Conservation (phyloP, 1,140 invertebrate species). For the Zophobas morio region DNA sequence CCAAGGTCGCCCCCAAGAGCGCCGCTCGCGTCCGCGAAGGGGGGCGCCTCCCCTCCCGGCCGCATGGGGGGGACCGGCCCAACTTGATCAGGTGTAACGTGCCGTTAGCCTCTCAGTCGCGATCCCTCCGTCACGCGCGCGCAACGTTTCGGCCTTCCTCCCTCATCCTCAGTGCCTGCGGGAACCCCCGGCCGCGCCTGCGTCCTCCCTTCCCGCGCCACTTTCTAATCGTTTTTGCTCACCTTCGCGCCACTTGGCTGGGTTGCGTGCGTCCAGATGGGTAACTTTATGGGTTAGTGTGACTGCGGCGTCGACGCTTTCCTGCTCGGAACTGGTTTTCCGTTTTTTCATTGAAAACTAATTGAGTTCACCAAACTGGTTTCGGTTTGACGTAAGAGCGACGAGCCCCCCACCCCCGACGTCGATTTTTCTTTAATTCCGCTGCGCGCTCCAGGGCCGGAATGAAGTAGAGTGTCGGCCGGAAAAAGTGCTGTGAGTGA, state of each 20-base stretch:
- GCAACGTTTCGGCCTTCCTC: neutral
- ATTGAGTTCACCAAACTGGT: constrained; percentile 11
- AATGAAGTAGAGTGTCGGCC: constrained; percentile 1
- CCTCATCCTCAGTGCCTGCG: no score
- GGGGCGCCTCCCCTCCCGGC: constrained; percentile 4
- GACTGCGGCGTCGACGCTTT: neutral
- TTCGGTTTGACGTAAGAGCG: constrained; percentile 18
- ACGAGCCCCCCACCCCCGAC: constrained; percentile 6
- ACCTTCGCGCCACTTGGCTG: neutral
- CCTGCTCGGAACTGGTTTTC: neutral
- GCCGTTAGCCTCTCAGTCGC: constrained; percentile 41
- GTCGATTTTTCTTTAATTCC: neutral
- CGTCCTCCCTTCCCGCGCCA: neutral
- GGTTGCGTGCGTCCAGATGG: neutral
- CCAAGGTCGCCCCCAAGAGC: neutral
- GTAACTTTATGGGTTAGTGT: constrained; percentile 25
- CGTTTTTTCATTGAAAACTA: neutral
- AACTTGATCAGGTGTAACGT: constrained; percentile 46
- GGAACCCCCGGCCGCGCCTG: neutral
- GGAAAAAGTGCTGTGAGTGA: neutral
- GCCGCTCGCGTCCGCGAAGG: neutral
- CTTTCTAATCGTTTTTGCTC: neutral
- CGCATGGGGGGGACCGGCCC: constrained; percentile 8
- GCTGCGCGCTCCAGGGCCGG: constrained; percentile 2
- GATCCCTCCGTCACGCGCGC: neutral